These are phyloP conservation scores for Pasiphila rectangulata DNA, from an alignment of 2,888 invertebrate species.

Conservation along the genomic window DNA sequence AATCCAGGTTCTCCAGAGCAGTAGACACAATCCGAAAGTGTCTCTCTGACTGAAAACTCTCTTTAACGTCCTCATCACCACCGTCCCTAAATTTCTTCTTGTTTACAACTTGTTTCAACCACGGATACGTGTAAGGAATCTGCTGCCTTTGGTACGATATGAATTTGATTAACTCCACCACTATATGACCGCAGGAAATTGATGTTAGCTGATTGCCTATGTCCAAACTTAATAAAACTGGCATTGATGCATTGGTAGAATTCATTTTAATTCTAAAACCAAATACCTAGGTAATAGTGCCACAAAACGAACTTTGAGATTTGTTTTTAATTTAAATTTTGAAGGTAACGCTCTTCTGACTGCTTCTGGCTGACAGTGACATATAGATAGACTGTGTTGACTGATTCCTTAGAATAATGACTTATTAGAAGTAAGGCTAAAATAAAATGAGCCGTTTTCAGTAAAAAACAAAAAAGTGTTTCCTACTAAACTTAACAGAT, in stretches of 20 bases:
- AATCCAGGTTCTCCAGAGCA: constrained; percentile 70
- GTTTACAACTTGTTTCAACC: constrained; percentile 70
- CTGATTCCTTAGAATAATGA: no score
- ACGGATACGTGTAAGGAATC: constrained; percentile 75
- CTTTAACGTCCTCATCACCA: constrained; percentile 39
- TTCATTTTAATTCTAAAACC: constrained; percentile 31
- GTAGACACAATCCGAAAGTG: constrained; percentile 65
- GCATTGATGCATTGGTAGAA: constrained; percentile 35
- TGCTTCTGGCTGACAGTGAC: no score
- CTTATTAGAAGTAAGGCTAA: no score
- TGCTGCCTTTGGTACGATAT: constrained; percentile 80
- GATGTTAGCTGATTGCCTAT: constrained; percentile 78
- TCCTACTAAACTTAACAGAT: no score
- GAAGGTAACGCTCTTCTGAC: no score
- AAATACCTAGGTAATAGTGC: no score
- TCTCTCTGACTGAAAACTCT: constrained; percentile 64
- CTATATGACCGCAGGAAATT: constrained; percentile 78
- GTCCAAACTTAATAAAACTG: constrained; percentile 57
- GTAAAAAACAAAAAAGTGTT: no score
- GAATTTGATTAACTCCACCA: constrained; percentile 80
- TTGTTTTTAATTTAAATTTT: no score
- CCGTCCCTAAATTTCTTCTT: constrained; percentile 53
- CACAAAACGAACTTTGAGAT: no score
- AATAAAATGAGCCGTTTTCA: no score
- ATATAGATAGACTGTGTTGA: no score